These are phyloP conservation scores for Notechis scutatus DNA, from an alignment of 2,113 vertebrate species.

Conservation along the genomic window DNA sequence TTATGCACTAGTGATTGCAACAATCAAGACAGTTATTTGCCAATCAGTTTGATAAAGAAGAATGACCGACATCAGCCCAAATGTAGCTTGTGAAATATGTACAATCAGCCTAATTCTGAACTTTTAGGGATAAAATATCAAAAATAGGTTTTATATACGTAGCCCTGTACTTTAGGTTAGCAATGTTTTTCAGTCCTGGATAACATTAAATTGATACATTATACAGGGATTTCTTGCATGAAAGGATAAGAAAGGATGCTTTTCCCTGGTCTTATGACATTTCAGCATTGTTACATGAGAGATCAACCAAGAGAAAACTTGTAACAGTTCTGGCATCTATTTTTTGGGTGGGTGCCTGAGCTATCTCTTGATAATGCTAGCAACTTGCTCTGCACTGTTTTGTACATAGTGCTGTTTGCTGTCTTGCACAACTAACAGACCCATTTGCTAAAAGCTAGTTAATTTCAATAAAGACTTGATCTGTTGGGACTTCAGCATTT, in stretches of 20 bases:
- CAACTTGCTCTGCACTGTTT: not conserved
- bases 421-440: not conserved
- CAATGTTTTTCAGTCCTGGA: not conserved
- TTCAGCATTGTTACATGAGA: not conserved
- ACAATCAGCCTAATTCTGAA: not conserved
- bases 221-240: not conserved
- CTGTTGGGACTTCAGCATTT: not conserved
- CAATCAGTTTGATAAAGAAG: not conserved
- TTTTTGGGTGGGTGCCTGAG: not conserved
- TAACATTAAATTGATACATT: not conserved
- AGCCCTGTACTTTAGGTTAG: not conserved
- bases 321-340: not conserved
- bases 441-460: not conserved
- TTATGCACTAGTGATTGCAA: not conserved
- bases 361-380: not conserved
- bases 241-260: not conserved
- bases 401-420: not conserved
- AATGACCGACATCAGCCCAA: not conserved
- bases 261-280: not conserved
- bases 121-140: not conserved
- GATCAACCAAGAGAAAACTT: not conserved
- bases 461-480: not conserved
- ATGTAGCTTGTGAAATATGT: not conserved
- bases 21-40: not conserved
- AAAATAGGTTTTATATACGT: not conserved